phyloP scores from a whole-genome alignment of 2,113 vertebrate species.

The Colistium nudipinnis region DNA sequence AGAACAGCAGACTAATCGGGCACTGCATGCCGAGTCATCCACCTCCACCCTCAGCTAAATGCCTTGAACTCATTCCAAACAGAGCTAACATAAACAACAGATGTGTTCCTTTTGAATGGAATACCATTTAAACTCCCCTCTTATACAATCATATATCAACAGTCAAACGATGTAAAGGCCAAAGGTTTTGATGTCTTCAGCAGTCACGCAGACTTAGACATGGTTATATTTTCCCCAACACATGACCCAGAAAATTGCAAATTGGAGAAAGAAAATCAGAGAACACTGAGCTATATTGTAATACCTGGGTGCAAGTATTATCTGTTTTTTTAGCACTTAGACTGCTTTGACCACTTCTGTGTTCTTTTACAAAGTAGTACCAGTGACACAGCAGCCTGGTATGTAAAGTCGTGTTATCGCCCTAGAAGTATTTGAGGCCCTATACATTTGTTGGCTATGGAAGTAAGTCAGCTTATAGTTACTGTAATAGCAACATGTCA shows the following conservation, averaged over 20 bases:
- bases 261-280: not conserved
- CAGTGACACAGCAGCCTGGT: too few species aligned
- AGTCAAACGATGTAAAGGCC: conserved; percentile 27
- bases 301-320: not conserved
- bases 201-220: not conserved
- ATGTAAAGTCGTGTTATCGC: not conserved
- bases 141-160: conserved; percentile 41
- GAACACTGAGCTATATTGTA: not conserved
- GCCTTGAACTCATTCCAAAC: conserved; percentile 66
- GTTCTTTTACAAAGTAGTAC: not conserved
- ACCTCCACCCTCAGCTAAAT: conserved; percentile 55
- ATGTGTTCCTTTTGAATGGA: conserved; percentile 51
- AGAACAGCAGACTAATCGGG: conserved; percentile 53
- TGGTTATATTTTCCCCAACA: not conserved
- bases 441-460: not conserved
- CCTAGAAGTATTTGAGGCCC: not conserved
- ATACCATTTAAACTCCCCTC: conserved; percentile 36
- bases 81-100: conserved; percentile 71
- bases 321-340: not conserved
- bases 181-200: too few species aligned
- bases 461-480: not conserved
- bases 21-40: conserved; percentile 56
- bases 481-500: conserved; percentile 4
- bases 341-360: not conserved
- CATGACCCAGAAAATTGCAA: not conserved